Conservation (phyloP, 2,888 invertebrate genomes). For the Caenorhabditis sinica region DNA sequence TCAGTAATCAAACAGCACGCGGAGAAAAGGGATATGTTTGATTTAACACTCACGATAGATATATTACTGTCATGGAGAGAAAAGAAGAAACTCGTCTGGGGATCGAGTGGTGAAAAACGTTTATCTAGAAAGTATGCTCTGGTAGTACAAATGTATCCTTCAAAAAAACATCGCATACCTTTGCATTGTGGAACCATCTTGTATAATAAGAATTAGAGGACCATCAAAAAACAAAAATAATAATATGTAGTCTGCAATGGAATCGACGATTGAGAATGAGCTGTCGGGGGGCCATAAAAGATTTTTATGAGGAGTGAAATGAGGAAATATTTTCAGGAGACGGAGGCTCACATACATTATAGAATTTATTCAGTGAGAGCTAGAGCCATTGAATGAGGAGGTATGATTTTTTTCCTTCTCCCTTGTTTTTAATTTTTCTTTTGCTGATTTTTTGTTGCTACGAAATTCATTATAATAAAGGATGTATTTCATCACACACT, state of each 20-base stretch:
- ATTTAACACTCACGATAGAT: slow-evolving; percentile 23
- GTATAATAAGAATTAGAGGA: background rate
- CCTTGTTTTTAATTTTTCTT: slow-evolving; percentile 1
- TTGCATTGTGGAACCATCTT: slow-evolving; percentile 10
- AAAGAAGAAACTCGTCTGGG: slow-evolving; percentile 25
- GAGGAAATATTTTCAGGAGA: slow-evolving; percentile 35
- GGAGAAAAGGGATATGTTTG: slow-evolving; percentile 32
- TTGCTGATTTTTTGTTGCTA: background rate
- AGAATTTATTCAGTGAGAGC: slow-evolving; percentile 21
- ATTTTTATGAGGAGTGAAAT: slow-evolving; percentile 47
- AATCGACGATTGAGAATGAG: slow-evolving; percentile 14
- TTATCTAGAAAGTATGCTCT: background rate
- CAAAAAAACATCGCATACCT: background rate
- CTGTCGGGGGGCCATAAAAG: slow-evolving; percentile 10
- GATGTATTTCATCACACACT: background rate
- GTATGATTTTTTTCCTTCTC: background rate
- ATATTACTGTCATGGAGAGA: slow-evolving; percentile 29
- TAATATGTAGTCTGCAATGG: slow-evolving; percentile 12
- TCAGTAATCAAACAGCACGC: slow-evolving; percentile 46
- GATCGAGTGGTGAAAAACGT: slow-evolving; percentile 29
- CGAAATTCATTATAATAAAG: background rate
- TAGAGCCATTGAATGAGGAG: background rate
- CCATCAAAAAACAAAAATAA: background rate
- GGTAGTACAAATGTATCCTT: background rate
- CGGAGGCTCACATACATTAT: slow-evolving; percentile 31